Conservation (phyloP, 2,113 vertebrate species). For the Mystacornis crossleyi region DNA sequence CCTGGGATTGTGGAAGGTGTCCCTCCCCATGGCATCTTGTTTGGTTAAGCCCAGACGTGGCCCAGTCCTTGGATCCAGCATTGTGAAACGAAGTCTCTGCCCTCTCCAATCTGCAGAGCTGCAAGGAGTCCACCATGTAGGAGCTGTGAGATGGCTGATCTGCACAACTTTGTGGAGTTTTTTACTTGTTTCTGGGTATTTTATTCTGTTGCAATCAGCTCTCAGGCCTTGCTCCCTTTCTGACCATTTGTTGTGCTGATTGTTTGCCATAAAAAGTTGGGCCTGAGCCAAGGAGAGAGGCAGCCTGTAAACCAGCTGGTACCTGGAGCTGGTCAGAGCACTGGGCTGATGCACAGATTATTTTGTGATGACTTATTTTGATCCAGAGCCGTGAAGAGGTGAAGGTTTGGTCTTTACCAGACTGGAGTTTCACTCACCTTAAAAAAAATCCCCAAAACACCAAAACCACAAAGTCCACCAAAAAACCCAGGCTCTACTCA, state of each 20-base stretch:
- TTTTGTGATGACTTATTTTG: neutral
- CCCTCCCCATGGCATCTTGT: neutral
- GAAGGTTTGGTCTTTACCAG: neutral
- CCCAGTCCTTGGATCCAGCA: neutral
- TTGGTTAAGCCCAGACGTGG: neutral
- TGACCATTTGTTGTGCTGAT: neutral
- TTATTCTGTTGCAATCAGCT: neutral
- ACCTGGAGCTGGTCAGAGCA: neutral
- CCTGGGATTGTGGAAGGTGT: neutral
- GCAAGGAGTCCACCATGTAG: accelerated
- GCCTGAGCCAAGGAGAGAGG: neutral
- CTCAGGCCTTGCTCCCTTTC: neutral
- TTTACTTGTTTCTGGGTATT: neutral
- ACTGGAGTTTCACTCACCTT: neutral
- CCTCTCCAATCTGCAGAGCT: neutral
- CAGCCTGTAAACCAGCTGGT: slow-evolving; percentile 7
- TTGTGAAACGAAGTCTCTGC: neutral
- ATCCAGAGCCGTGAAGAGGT: neutral
- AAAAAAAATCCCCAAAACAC: neutral
- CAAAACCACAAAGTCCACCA: neutral
- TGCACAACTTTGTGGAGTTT: neutral
- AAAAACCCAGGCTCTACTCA: neutral
- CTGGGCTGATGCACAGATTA: neutral
- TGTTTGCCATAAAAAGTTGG: neutral
- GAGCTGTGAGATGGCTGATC: neutral